phyloP scores from a whole-genome alignment of 2,888 invertebrate species.

The Caenorhabditis panamensis region DNA sequence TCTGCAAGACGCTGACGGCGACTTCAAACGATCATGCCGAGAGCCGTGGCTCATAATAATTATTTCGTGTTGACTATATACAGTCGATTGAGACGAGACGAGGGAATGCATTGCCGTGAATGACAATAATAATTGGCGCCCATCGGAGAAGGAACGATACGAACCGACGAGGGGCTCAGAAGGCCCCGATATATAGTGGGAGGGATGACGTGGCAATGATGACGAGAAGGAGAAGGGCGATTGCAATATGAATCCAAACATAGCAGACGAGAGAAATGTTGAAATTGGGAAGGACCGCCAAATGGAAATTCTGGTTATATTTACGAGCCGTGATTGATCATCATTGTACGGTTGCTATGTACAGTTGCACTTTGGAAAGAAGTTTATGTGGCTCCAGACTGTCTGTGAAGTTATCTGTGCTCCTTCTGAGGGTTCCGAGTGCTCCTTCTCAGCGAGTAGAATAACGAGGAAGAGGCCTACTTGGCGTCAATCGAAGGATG shows the following conservation, averaged over 20 bases:
- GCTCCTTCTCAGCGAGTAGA: not conserved
- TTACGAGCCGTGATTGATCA: no score
- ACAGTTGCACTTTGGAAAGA: not conserved
- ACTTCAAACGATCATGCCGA: conserved; percentile 16
- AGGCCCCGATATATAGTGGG: conserved; percentile 17
- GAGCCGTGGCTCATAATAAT: conserved; percentile 28
- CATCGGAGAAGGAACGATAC: conserved; percentile 6
- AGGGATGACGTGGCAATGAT: conserved; percentile 11
- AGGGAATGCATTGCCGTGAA: not conserved
- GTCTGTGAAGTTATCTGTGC: not conserved
- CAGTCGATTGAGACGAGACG: conserved; percentile 7
- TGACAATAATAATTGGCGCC: conserved; percentile 27
- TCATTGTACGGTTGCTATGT: not conserved
- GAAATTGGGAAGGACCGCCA: conserved; percentile 1
- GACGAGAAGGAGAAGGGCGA: conserved; percentile 4
- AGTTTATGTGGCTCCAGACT: not conserved
- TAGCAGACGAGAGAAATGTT: conserved; percentile 8
- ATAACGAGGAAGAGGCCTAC: not conserved
- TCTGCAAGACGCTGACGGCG: not conserved
- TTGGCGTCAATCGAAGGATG: conserved; percentile 27
- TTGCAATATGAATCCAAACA: conserved; percentile 11
- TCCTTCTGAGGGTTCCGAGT: not conserved
- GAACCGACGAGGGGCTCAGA: not conserved
- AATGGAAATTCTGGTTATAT: conserved; percentile 7
- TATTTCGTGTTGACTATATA: conserved; percentile 38